Base-by-base conservation (phyloP, 1,140 invertebrate species). In the Drosophila orosa region DNA sequence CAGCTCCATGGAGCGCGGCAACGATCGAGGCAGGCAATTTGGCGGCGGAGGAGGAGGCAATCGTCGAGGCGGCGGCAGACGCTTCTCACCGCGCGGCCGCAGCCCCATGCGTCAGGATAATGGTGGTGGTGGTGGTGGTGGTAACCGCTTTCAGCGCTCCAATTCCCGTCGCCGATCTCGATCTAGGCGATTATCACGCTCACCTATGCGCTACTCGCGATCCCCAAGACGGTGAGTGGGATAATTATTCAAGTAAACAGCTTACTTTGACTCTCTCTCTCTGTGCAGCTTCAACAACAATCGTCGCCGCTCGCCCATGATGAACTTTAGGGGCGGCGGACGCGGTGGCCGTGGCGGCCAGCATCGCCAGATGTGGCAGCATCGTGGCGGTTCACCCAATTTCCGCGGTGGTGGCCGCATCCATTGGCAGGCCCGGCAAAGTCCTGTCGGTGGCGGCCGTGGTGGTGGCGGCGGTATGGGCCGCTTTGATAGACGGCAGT, bases 1-100 rank as follows among this genome's bases (percentile, higher is more conserved):
- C 48, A 96, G 95, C 75, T 92, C 91, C 74, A 93, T 75, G 92
- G 91, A 92, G 48, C 78, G 71, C 0, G 85, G 86, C 17, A 72
- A 76, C 25, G 83, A 71, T 35, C 79, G 83, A 13, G 76, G 60
- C 13, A 56, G 90, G 17, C 84, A 90, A 44, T 78, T 79, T 13
- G 78, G 90, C n/a, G 78, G 90, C n/a, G 72, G 72, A 0, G 65
- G 78, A 4, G 73, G 69, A 33, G 59, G 75, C 0, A 56, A 69
- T 3, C 75, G 47, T 24, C 59, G 45, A 25, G 76, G 33, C n/a
- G 69, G 90, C 24, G 69, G 90, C 22, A 69, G 90, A 33, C 80
- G 85, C 8, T 90, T 86, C 29, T 91, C 85, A 5, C 83, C 90
- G 8, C 85, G 85, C 7, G 82, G 82, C 10, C 84, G 90, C 42